These are phyloP conservation scores for Idaea biselata DNA, from an alignment of 2,888 invertebrate species.

Conservation along the genomic window DNA sequence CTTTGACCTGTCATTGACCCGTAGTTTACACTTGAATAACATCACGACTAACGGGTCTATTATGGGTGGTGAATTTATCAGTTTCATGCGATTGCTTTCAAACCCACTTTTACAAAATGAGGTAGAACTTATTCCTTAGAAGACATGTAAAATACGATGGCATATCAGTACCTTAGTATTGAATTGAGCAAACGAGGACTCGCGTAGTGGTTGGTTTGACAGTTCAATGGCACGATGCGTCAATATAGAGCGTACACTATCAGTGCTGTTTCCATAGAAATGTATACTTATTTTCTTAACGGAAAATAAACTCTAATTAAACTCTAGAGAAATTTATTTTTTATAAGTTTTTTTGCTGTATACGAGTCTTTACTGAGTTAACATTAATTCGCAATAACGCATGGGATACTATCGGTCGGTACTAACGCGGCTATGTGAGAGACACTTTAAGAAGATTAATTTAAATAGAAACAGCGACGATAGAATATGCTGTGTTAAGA, in stretches of 20 bases:
- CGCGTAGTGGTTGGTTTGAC: slow-evolving; percentile 17
- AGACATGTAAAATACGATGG: slow-evolving; percentile 24
- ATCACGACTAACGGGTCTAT: slow-evolving; percentile 6
- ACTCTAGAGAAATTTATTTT: too few species aligned
- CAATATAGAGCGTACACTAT: slow-evolving; percentile 2
- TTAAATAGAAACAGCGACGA: too few species aligned
- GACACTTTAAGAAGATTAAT: too few species aligned
- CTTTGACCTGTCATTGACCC: slow-evolving; percentile 12
- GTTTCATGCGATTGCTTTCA: slow-evolving; percentile 18
- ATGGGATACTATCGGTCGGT: too few species aligned
- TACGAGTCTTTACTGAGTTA: too few species aligned
- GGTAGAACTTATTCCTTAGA: slow-evolving; percentile 29
- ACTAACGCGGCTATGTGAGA: too few species aligned
- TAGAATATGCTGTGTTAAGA: too few species aligned
- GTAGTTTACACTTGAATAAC: slow-evolving; percentile 7
- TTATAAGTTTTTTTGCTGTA: too few species aligned
- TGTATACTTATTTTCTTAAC: too few species aligned
- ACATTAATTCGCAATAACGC: too few species aligned
- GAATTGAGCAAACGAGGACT: slow-evolving; percentile 29
- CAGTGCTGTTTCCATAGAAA: too few species aligned
- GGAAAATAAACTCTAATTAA: too few species aligned
- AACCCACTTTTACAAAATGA: slow-evolving; percentile 28
- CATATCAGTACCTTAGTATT: slow-evolving; percentile 15
- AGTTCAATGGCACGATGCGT: slow-evolving; percentile 26
- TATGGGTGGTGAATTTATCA: slow-evolving; percentile 6